Percentiles rank a stretch among this genome's conserved stretches.
Evolutionary conservation across 2,113 vertebrate species (phyloP).

Genomic region (Brachypteracias leptosomus): DNA sequence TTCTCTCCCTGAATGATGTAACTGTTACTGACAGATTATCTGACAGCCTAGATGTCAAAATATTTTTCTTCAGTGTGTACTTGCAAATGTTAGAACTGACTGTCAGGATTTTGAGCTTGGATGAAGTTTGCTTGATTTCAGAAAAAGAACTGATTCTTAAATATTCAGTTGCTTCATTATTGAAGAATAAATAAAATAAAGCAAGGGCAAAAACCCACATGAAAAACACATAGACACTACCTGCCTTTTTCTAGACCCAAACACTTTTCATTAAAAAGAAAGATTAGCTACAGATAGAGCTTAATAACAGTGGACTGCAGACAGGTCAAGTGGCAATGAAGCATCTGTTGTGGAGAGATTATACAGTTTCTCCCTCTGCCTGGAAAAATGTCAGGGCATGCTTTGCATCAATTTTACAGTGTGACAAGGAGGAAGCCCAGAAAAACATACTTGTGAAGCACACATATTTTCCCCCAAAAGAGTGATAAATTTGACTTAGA

Average conservation of each 20-base stretch:
- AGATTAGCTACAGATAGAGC: not conserved
- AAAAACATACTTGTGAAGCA: not conserved
- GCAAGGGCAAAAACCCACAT: not conserved
- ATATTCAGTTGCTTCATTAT: not conserved
- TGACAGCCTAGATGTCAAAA: slow-evolving; percentile 55
- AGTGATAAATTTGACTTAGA: not conserved
- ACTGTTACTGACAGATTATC: slow-evolving; percentile 45
- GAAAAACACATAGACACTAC: not conserved
- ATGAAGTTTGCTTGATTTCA: slow-evolving; percentile 46
- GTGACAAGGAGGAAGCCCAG: not conserved
- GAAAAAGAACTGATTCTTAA: not conserved
- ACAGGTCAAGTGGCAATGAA: not conserved
- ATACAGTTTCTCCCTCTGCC: not conserved
- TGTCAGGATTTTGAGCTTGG: slow-evolving; percentile 47
- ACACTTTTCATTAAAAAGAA: not conserved
- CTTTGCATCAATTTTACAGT: not conserved
- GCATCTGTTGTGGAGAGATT: not conserved
- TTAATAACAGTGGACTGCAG: not conserved
- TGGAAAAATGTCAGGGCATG: not conserved
- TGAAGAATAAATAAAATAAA: slow-evolving; percentile 3
- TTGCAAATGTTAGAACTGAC: slow-evolving; percentile 41
- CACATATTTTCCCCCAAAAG: not conserved
- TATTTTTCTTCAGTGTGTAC: slow-evolving; percentile 56
- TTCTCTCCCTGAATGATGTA: slow-evolving; percentile 25
- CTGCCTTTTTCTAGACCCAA: not conserved